A percentile compares a stretch with the other conserved stretches of the same genome.
These are phyloP conservation scores for Petrolisthes cinctipes DNA, from an alignment of 2,888 invertebrate species.

Conservation along the genomic window DNA sequence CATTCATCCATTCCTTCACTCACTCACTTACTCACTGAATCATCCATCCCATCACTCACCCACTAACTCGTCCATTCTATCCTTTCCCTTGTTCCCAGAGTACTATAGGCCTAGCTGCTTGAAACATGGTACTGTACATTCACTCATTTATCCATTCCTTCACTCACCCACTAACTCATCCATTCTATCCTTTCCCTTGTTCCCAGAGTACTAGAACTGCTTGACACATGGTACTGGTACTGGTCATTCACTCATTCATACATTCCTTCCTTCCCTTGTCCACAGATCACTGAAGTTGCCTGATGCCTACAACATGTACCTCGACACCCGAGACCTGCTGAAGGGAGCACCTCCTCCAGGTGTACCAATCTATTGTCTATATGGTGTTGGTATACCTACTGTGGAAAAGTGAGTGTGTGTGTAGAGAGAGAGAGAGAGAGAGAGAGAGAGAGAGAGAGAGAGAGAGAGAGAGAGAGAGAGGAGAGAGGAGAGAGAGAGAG, in stretches of 20 bases:
- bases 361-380: constrained; percentile 88
- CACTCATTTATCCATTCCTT: too few relatives aligned
- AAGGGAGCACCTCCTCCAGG: constrained; percentile 83
- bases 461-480: neutral
- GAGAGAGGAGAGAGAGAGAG: neutral
- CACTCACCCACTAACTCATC: too few relatives aligned
- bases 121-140: too few relatives aligned
- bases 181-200: neutral
- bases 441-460: neutral
- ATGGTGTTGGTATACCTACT: constrained; percentile 81
- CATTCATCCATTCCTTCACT: neutral
- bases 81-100: too few relatives aligned
- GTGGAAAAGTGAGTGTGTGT: constrained; percentile 77
- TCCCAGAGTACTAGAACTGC: neutral
- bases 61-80: too few relatives aligned
- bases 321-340: constrained; percentile 81
- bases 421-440: neutral
- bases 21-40: neutral
- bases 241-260: too few relatives aligned
- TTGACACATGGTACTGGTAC: too few relatives aligned
- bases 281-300: constrained; percentile 82
- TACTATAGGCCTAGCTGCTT: too few relatives aligned
- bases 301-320: constrained; percentile 91
- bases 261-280: neutral
- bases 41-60: too few relatives aligned